These are phyloP conservation scores for Chunga burmeisteri DNA, from an alignment of 2,113 vertebrate genomes.

Conservation along the genomic window DNA sequence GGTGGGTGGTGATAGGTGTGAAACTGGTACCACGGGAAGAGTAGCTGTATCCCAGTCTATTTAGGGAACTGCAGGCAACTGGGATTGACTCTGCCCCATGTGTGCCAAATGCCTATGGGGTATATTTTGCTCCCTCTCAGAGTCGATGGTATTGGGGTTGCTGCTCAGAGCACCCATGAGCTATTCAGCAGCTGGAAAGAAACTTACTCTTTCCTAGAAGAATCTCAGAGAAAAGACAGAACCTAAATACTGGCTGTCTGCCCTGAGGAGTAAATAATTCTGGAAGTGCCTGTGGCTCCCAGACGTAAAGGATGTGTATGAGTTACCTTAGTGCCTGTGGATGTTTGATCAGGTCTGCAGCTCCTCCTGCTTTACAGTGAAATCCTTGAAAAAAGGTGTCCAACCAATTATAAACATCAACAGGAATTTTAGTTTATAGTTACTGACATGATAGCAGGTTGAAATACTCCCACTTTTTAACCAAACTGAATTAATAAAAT, in stretches of 20 bases:
- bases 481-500: not conserved
- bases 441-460: not conserved
- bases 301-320: not conserved
- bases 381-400: not conserved
- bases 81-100: not conserved
- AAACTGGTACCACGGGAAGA: not conserved
- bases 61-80: not conserved
- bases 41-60: not conserved
- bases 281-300: not conserved
- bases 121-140: not conserved
- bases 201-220: not conserved
- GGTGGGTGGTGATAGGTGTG: not conserved
- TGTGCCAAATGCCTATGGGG: not conserved
- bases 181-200: not conserved
- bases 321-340: not conserved
- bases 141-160: not conserved
- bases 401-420: not conserved
- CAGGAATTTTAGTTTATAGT: not conserved
- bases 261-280: not conserved
- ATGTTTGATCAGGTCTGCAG: not conserved
- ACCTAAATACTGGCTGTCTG: not conserved
- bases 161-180: not conserved
- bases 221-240: not conserved
- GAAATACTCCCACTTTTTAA: constrained; percentile 7
- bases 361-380: not conserved